Percentiles rank a stretch among this genome's conserved stretches.
phyloP scores from a whole-genome alignment of 2,113 vertebrate genomes.

The Boleophthalmus pectinirostris region DNA sequence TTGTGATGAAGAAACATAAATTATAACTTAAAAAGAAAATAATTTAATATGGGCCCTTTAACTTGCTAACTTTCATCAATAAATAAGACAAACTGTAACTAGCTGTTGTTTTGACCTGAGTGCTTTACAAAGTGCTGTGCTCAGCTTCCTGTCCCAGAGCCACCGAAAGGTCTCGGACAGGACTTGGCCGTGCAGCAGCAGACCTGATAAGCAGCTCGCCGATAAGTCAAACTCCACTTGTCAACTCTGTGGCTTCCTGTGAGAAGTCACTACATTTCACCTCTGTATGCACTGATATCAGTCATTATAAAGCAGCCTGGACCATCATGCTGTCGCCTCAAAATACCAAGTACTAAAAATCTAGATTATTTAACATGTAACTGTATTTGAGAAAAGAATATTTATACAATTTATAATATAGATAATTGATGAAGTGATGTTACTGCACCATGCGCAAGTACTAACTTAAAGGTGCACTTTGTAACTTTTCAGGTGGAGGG shows the following conservation, averaged over 20 bases:
- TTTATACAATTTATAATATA: no score
- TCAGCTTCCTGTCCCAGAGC: slow-evolving; percentile 55
- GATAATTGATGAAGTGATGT: no score
- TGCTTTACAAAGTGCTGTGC: slow-evolving; percentile 17
- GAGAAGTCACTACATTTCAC: slow-evolving; percentile 38
- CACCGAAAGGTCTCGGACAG: slow-evolving; percentile 52
- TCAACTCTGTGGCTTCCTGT: slow-evolving; percentile 50
- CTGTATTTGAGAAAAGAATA: no score
- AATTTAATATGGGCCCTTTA: no score
- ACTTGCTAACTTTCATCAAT: neutral
- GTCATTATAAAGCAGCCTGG: neutral
- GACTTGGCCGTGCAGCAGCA: slow-evolving; percentile 38
- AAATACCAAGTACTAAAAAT: neutral
- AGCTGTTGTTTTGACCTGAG: slow-evolving; percentile 32
- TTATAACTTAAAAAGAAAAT: no score
- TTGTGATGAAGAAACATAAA: no score
- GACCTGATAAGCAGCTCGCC: slow-evolving; percentile 43
- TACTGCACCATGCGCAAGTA: no score
- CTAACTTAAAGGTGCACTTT: no score
- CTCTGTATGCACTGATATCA: slow-evolving; percentile 17
- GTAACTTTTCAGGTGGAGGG: no score
- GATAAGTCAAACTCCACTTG: slow-evolving; percentile 51
- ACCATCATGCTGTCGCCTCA: neutral
- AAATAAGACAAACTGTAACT: slow-evolving; percentile 27
- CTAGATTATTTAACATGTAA: no score